These are phyloP conservation scores for Brienomyrus brachyistius DNA, from an alignment of 2,113 vertebrate genomes.

Conservation along the genomic window DNA sequence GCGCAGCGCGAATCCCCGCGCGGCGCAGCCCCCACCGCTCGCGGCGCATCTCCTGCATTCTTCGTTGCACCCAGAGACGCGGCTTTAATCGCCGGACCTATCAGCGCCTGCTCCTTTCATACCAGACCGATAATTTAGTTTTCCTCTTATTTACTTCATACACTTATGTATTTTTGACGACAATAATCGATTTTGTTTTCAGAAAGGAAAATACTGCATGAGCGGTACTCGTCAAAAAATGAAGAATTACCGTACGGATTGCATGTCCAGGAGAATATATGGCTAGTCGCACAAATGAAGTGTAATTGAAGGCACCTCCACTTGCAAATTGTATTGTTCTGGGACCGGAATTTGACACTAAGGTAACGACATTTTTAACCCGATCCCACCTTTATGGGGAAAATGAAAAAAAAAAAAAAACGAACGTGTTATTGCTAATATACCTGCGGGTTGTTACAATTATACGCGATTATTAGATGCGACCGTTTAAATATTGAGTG, in stretches of 20 bases:
- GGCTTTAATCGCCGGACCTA: background rate
- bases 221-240: background rate
- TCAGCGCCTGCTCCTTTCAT: background rate
- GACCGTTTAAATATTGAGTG: background rate
- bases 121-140: background rate
- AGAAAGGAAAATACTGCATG: background rate
- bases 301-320: constrained; percentile 14
- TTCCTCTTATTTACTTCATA: background rate
- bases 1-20: background rate
- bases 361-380: constrained; percentile 2
- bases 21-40: background rate
- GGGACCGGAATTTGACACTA: background rate
- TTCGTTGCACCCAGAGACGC: background rate
- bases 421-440: background rate
- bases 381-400: background rate
- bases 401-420: background rate
- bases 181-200: background rate
- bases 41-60: background rate
- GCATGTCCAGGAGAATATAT: constrained; percentile 8
- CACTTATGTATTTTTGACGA: background rate
- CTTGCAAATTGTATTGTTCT: constrained; percentile 9
- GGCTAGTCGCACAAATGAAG: constrained; percentile 25
- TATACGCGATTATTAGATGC: background rate
- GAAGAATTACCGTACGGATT: background rate
- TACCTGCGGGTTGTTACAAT: background rate